Base-by-base conservation (phyloP, 1,140 invertebrate species). In the Tachypleus tridentatus region DNA sequence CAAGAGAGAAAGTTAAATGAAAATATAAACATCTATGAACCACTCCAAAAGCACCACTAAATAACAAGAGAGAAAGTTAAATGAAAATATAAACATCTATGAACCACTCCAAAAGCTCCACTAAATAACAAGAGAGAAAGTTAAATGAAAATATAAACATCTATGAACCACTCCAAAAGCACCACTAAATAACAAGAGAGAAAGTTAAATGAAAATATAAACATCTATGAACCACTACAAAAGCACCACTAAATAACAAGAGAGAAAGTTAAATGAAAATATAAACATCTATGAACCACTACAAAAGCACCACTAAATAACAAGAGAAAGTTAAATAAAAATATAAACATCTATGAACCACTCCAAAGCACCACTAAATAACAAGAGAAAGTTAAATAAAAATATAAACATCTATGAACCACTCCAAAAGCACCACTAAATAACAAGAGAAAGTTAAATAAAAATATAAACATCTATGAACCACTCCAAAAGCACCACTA, bases 131-230 rank as follows among this genome's bases (percentile, higher is more conserved):
- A 4, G 4, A 10, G n/a, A 57, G 11, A 4, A 60, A 9, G 8
- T 29, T 29, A 29, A 29, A 29, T 60, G 3, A 54, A 54, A 29
- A 29, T 29, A 29, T 29, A 29, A 29, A 29, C 95, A 98, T 49
- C 97, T 83, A 75, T 99, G 97, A 0, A 99, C 97, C 49, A 98
- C 96, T 61, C 97, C 97, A 77, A 99, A 99, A 4, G 97, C 96
- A 59, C 97, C 97, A 69, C 69, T 67, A 48, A 5, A 51, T 51
- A 3, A n/a, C 53, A 62, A 4, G 4, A 10, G n/a, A 57, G 11
- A 4, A 60, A 9, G 8, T 29, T 29, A 29, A 29, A 29, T 60
- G 3, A 54, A 54, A 29, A 29, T 29, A 29, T 29, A 29, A 29
- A 29, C 95, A 98, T 49, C 97, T 83, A 75, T 99, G 97, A 0